phyloP scores from a whole-genome alignment of 2,888 invertebrate species.

The Hirtodrosophila confusa region DNA sequence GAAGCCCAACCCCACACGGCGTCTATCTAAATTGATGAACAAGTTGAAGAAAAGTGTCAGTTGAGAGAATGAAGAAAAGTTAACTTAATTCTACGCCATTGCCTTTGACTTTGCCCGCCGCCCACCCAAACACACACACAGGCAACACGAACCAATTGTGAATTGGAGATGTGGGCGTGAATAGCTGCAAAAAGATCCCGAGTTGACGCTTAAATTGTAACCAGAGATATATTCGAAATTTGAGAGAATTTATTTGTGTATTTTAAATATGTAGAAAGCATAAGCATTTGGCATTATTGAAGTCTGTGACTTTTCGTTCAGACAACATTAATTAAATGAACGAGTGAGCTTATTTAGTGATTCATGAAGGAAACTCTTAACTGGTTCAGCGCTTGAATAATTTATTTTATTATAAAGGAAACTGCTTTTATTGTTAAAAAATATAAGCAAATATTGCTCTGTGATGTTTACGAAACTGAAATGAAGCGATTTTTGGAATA shows the following conservation, averaged over 20 bases:
- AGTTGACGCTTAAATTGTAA: background rate
- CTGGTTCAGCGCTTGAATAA: too few relatives aligned
- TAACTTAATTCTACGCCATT: background rate
- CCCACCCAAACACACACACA: slow-evolving; percentile 26
- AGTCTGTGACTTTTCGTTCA: too few relatives aligned
- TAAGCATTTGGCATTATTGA: too few relatives aligned
- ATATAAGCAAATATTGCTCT: too few relatives aligned
- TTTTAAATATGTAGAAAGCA: background rate
- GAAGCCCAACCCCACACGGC: slow-evolving; percentile 98
- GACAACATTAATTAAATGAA: too few relatives aligned
- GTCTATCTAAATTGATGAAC: slow-evolving; percentile 89
- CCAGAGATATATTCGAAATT: background rate
- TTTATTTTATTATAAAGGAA: too few relatives aligned
- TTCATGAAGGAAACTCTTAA: too few relatives aligned
- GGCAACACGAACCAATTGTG: background rate
- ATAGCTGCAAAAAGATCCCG: background rate
- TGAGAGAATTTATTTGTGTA: slow-evolving; percentile 5
- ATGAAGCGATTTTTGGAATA: too few relatives aligned
- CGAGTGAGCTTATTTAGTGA: too few relatives aligned
- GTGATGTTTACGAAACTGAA: too few relatives aligned
- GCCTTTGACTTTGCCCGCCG: slow-evolving; percentile 18
- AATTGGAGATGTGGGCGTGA: slow-evolving; percentile 15
- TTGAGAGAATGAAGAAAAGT: slow-evolving; percentile 2
- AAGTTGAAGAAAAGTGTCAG: background rate
- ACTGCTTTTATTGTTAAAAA: too few relatives aligned